Evolutionary conservation across 2,113 vertebrate species (phyloP).

Genomic region (Phrynocephalus versicolor): DNA sequence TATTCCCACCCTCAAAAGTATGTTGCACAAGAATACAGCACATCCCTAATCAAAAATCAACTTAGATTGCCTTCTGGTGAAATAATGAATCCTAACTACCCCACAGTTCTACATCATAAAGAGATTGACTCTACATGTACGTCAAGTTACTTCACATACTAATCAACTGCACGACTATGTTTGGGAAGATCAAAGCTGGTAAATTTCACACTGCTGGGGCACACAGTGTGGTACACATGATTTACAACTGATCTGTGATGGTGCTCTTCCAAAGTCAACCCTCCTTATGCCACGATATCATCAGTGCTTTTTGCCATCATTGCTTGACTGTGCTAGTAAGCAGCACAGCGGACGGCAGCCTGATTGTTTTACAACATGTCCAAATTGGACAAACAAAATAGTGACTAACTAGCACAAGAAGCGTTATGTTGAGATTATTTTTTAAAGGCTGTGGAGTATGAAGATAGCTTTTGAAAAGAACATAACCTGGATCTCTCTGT

Average conservation of each 20-base stretch:
- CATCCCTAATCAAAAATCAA: too few species aligned
- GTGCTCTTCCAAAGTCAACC: too few species aligned
- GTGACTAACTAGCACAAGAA: neutral
- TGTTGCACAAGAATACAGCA: neutral
- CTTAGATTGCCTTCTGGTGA: neutral
- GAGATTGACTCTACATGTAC: neutral
- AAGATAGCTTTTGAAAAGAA: neutral
- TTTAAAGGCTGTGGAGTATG: neutral
- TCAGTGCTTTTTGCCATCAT: too few species aligned
- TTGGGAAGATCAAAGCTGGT: too few species aligned
- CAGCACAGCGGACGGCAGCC: too few species aligned
- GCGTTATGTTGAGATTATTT: neutral
- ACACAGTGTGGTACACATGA: too few species aligned
- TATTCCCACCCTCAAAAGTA: neutral
- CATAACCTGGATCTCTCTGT: neutral
- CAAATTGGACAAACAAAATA: neutral
- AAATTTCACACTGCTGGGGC: too few species aligned
- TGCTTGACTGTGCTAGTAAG: too few species aligned
- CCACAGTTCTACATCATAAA: neutral
- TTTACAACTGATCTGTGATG: too few species aligned
- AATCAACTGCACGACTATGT: too few species aligned
- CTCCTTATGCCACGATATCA: too few species aligned
- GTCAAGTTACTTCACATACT: neutral
- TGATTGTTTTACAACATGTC: too few species aligned
- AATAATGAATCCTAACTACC: neutral